Evolutionary conservation across 2,797 vertebrate genomes (phyloP), one percentile per base, ranked within the genome.

Genomic region (Odontamblyopus lacepedii): DNA sequence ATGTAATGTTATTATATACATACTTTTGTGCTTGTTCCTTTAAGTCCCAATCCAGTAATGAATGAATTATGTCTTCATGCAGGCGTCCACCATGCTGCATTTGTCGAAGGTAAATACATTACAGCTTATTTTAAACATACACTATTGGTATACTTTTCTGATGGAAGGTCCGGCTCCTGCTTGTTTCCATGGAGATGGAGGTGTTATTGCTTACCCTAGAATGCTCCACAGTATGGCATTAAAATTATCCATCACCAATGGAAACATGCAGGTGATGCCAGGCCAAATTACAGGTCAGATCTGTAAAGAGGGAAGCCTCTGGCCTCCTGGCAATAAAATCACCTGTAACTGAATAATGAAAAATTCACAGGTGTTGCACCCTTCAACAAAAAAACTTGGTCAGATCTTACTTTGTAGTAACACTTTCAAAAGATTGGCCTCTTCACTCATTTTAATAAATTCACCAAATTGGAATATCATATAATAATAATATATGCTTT

Each of bases 31-130:
- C n/a, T 55, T n/a, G 51, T 53, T 53, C 6, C 44, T 48, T 15
- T 48, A 1, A 48, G 3, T 53, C 6, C 1, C 53, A 55, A 23
- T n/a, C n/a, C 53, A 26, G 13, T 26, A 3, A 26, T 12, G 30
- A 29, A 60, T 60, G 27, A 60, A 29, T 60, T 5, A 29, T 60
- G 57, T 60, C 12, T 13, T 68, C 61, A 69, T 70, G 72, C 73
- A 72, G 63, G 64, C 71, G 75, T 74, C 74, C 12, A 44, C 56
- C 15, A 95, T 94, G 94, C 80, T 94, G 81, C 88, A 93, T 75
- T 81, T 95, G 57, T 89, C 89, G 53, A 90, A 93, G 93, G 94
- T 94, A 90, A 86, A 82, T 15, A 26, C 5, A 6, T 18, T 35
- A 27, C 11, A 15, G 0, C 23, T 35, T 16, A 67, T 55, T 55